Evolutionary conservation across 2,888 invertebrate genomes (phyloP).

Genomic region (Incurvaria masculella): DNA sequence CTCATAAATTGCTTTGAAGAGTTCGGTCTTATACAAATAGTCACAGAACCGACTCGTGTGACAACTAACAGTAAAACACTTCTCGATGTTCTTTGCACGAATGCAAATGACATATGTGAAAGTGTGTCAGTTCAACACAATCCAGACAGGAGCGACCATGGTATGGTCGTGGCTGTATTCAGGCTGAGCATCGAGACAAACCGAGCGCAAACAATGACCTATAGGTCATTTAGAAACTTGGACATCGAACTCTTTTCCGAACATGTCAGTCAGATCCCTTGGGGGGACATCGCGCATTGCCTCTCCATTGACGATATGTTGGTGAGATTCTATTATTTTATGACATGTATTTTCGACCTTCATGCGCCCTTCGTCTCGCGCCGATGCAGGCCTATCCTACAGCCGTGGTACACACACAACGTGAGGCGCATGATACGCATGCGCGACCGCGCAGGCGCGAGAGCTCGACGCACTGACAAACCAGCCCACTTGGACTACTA

Average conservation of each 20-base stretch:
- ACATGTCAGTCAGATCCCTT: too few relatives aligned
- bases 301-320: too few relatives aligned
- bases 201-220: too few relatives aligned
- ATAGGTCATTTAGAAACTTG: too few relatives aligned
- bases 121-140: too few relatives aligned
- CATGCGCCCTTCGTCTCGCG: background rate
- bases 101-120: too few relatives aligned
- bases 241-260: too few relatives aligned
- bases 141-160: too few relatives aligned
- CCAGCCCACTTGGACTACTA: conserved; percentile 7
- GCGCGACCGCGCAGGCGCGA: conserved; percentile 6
- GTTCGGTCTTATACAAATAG: background rate
- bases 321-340: background rate
- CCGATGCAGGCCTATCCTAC: background rate
- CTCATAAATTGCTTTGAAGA: background rate
- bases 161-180: too few relatives aligned
- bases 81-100: too few relatives aligned
- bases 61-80: background rate
- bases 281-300: too few relatives aligned
- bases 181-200: too few relatives aligned
- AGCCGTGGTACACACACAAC: conserved; percentile 11
- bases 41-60: background rate
- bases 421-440: conserved; percentile 8
- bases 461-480: background rate
- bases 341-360: background rate